Conservation (phyloP, 2,113 vertebrate species). For the Hassar affinis region DNA sequence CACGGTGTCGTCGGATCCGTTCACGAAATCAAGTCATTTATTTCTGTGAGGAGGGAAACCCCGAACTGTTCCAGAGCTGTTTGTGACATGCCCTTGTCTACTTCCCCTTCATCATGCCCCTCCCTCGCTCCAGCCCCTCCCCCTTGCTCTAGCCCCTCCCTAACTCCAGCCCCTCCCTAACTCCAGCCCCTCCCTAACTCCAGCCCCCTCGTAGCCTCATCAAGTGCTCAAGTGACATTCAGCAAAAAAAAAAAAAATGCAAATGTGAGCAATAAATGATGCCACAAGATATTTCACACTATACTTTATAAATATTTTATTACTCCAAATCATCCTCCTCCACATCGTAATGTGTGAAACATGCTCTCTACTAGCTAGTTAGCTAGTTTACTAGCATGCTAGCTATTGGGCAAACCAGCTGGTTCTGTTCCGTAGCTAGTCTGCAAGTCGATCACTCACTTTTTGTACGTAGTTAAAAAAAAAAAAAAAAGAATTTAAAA, state of each 20-base stretch:
- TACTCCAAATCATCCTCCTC: background rate
- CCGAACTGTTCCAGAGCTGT: background rate
- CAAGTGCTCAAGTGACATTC: background rate
- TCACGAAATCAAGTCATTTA: background rate
- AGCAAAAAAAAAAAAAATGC: background rate
- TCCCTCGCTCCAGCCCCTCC: background rate
- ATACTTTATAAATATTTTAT: background rate
- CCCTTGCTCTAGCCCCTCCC: background rate
- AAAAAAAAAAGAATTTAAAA: background rate
- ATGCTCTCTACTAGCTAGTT: background rate
- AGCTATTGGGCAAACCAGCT: background rate
- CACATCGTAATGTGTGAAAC: background rate
- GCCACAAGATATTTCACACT: background rate
- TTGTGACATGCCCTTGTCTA: background rate
- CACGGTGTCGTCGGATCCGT: background rate
- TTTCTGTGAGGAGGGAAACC: conserved; percentile 28
- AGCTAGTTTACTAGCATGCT: background rate
- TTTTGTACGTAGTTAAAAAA: background rate
- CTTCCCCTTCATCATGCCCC: background rate
- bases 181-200: background rate
- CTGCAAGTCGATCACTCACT: background rate
- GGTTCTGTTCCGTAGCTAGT: background rate
- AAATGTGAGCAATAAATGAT: background rate
- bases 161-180: background rate
- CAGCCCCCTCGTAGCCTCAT: background rate